Conservation (phyloP, 2,113 vertebrate genomes). For the Calcarius ornatus region DNA sequence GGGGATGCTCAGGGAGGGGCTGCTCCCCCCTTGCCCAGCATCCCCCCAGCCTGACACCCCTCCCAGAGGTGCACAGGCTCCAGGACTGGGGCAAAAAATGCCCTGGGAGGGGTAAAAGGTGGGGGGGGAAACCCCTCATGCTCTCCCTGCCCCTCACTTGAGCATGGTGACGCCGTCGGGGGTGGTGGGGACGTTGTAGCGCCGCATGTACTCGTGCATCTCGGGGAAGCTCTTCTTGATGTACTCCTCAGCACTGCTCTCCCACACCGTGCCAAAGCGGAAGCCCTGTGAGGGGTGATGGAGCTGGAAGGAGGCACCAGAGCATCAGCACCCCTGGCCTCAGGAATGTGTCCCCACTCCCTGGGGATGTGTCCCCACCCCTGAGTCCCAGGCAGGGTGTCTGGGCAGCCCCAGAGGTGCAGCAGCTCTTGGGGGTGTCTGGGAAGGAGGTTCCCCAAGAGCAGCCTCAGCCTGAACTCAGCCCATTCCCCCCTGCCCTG, state of each 20-base stretch:
- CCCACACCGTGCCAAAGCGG: conserved; percentile 87
- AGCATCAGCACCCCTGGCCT: neutral
- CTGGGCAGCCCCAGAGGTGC: neutral
- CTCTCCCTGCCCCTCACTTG: conserved; percentile 76
- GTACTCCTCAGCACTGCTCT: conserved; percentile 92
- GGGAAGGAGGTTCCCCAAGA: neutral
- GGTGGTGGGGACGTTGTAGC: conserved; percentile 86
- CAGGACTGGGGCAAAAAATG: neutral
- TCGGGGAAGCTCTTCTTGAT: conserved; percentile 92
- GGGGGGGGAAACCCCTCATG: rapidly evolving
- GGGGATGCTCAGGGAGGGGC: neutral
- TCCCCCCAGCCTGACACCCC: neutral
- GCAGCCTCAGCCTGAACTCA: rapidly evolving
- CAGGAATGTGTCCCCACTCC: neutral
- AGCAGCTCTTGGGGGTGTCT: neutral
- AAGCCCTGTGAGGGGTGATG: conserved; percentile 88
- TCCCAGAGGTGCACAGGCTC: neutral
- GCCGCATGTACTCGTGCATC: conserved; percentile 87
- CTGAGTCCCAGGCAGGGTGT: neutral
- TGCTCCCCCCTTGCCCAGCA: rapidly evolving
- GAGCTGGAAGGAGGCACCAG: conserved; percentile 73
- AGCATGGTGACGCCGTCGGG: conserved; percentile 84
- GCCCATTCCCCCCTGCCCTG: no score
- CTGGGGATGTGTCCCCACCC: neutral
- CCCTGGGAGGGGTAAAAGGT: neutral